These are phyloP conservation scores for Melanotaenia pygmaea DNA, from an alignment of 2,797 vertebrate species.

Conservation along the genomic window DNA sequence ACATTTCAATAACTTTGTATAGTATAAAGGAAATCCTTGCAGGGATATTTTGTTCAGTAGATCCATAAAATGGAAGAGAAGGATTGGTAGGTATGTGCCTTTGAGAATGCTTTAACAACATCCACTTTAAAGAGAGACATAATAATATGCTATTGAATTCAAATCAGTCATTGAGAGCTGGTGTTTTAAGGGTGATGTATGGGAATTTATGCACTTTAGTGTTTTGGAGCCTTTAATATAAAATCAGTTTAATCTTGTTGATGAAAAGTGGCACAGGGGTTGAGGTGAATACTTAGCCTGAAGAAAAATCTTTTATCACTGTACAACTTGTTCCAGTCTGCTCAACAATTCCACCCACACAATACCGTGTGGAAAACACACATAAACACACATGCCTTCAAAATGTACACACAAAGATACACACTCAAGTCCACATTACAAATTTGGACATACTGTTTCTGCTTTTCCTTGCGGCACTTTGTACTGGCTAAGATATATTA, in stretches of 20 bases:
- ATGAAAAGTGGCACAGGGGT: conserved; percentile 18
- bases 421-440: conserved; percentile 11
- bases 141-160: not conserved
- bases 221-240: conserved; percentile 17
- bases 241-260: conserved; percentile 20
- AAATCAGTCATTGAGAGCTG: not conserved
- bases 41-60: not conserved
- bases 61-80: not conserved
- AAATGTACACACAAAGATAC: conserved; percentile 19
- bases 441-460: conserved; percentile 42
- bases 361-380: conserved; percentile 24
- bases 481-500: conserved; percentile 4
- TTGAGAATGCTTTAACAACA: not conserved
- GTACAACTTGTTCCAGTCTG: conserved; percentile 54
- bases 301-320: conserved; percentile 54
- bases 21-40: conserved; percentile 27
- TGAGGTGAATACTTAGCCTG: conserved; percentile 48
- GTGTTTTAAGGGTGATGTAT: conserved; percentile 1
- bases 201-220: conserved; percentile 21
- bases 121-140: not conserved
- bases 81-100: not conserved
- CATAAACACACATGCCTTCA: conserved; percentile 5
- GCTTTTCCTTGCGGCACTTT: conserved; percentile 32
- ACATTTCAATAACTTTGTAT: conserved; percentile 8
- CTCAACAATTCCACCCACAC: conserved; percentile 59